Percentiles rank a stretch among this genome's conserved stretches.
Evolutionary conservation across 2,797 vertebrate species (phyloP).

Genomic region (Paedocypris micromegethes): DNA sequence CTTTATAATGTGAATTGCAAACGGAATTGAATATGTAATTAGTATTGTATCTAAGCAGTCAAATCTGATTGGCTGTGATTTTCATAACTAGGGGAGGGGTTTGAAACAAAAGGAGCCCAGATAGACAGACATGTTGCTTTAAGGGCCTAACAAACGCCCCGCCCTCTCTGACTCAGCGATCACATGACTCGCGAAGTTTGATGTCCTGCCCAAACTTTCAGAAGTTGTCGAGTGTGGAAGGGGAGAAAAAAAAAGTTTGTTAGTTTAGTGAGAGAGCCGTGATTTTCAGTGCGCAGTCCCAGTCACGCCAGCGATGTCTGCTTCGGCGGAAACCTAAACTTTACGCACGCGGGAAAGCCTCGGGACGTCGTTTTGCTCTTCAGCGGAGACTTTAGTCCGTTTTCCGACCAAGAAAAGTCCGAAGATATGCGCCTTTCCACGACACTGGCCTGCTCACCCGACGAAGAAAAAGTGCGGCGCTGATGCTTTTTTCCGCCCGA

Average conservation of each 20-base stretch:
- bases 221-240: constrained; percentile 49
- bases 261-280: constrained; percentile 61
- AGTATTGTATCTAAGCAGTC: too few species aligned
- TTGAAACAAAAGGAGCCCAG: not conserved
- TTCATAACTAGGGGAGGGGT: not conserved
- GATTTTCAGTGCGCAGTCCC: constrained; percentile 60
- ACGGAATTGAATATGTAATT: too few species aligned
- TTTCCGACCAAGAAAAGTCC: constrained; percentile 25
- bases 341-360: not conserved
- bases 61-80: too few species aligned
- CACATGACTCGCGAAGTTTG: constrained; percentile 76
- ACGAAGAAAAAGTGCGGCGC: constrained; percentile 52
- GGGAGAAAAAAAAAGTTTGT: constrained; percentile 49
- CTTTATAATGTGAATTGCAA: too few species aligned
- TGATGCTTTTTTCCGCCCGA: constrained; percentile 45
- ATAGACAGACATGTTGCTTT: constrained; percentile 57
- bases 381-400: constrained; percentile 10
- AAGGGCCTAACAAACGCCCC: constrained; percentile 61
- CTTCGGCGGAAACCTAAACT: constrained; percentile 9
- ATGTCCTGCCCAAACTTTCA: constrained; percentile 76
- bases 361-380: not conserved
- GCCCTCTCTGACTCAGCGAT: constrained; percentile 58
- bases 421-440: constrained; percentile 69
- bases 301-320: constrained; percentile 29
- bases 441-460: constrained; percentile 59